phyloP scores from a whole-genome alignment of 2,888 invertebrate species.

The Nomada lathburiana region DNA sequence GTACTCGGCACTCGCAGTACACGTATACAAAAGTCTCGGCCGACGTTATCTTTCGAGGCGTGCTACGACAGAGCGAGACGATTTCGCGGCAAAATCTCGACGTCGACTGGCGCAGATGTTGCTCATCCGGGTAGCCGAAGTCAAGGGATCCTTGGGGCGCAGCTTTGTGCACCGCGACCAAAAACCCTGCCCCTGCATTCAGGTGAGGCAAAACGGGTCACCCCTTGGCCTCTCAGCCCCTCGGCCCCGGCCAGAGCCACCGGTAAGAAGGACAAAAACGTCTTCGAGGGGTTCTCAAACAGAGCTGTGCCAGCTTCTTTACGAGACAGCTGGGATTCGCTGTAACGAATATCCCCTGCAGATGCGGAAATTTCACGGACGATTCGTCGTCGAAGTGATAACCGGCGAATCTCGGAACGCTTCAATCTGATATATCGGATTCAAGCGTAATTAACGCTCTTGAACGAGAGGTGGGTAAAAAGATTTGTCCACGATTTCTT shows the following conservation, averaged over 20 bases:
- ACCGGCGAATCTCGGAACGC: too few species aligned
- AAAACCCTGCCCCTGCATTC: conserved; percentile 74
- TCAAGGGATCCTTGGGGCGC: conserved; percentile 79
- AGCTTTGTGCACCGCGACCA: conserved; percentile 74
- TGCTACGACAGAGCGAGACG: conserved; percentile 1
- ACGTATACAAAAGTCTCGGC: too few species aligned
- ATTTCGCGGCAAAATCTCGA: conserved; percentile 78
- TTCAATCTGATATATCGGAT: too few species aligned
- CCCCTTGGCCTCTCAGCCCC: conserved; percentile 65
- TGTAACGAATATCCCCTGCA: conserved; percentile 24
- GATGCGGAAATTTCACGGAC: conserved; percentile 14
- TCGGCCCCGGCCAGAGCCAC: conserved; percentile 50
- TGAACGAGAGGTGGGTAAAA: too few species aligned
- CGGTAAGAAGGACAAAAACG: conserved; percentile 76
- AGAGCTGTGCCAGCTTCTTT: conserved; percentile 31
- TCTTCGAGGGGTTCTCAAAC: conserved; percentile 79
- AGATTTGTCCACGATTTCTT: too few species aligned
- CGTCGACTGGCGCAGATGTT: conserved; percentile 81
- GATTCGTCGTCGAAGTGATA: conserved; percentile 1
- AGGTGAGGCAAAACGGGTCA: conserved; percentile 75
- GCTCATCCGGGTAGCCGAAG: conserved; percentile 77
- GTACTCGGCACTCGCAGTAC: neutral
- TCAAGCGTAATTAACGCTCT: too few species aligned
- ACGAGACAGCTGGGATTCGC: conserved; percentile 36
- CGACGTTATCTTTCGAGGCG: neutral